phyloP scores from a whole-genome alignment of 2,797 vertebrate genomes.

The Enteromius anoplus region DNA sequence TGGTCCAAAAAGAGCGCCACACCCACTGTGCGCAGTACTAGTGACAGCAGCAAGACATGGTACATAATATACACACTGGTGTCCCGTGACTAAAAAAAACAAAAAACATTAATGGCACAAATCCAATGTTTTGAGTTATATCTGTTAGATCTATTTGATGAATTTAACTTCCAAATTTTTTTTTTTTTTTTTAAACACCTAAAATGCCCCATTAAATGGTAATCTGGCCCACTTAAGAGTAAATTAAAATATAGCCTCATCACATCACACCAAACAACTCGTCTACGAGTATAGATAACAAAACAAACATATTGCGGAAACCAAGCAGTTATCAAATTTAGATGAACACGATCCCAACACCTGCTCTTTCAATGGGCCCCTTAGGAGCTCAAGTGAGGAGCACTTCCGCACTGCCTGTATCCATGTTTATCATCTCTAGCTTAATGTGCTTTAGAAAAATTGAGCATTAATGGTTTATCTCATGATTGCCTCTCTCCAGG shows the following conservation, averaged over 20 bases:
- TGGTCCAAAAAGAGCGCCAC: slow-evolving; percentile 17
- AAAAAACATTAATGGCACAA: too few species aligned
- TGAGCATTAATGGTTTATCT: slow-evolving; percentile 13
- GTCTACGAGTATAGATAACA: not conserved
- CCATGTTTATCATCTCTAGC: slow-evolving; percentile 18
- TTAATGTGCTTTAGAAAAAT: slow-evolving; percentile 1
- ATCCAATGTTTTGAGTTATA: not conserved
- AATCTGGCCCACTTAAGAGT: not conserved
- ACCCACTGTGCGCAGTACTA: slow-evolving; percentile 18
- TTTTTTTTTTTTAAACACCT: not conserved
- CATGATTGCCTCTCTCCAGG: slow-evolving; percentile 15
- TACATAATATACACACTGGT: not conserved
- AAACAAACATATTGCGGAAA: not conserved
- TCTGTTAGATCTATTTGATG: not conserved
- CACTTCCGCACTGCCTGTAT: slow-evolving; percentile 4
- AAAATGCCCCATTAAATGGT: not conserved
- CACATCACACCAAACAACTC: not conserved
- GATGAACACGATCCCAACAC: slow-evolving; percentile 16
- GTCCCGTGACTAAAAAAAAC: not conserved
- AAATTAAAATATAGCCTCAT: not conserved
- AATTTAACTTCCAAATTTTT: not conserved
- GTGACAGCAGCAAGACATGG: not conserved
- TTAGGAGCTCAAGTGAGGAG: slow-evolving; percentile 11
- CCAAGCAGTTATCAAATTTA: slow-evolving; percentile 25
- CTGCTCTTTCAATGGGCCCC: slow-evolving; percentile 25